A percentile compares a stretch with the other conserved stretches of the same genome.
Conservation (phyloP, 1,140 invertebrate species). For the Cepaea nemoralis region DNA sequence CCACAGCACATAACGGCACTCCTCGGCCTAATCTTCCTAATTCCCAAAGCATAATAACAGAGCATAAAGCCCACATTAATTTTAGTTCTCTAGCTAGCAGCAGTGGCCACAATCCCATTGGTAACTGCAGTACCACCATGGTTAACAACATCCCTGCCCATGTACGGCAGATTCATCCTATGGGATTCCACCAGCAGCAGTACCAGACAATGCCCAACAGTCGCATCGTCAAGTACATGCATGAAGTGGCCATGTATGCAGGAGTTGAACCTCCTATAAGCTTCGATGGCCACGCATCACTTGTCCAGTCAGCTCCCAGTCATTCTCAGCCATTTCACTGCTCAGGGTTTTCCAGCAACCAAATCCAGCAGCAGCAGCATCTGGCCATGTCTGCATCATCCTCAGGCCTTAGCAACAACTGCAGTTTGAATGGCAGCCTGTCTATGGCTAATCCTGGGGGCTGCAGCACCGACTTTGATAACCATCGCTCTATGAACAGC, state of each 20-base stretch:
- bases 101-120: background rate
- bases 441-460: background rate
- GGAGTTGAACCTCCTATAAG: constrained; percentile 51
- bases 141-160: constrained; percentile 33
- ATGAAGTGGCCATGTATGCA: constrained; percentile 69
- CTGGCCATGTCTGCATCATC: constrained; percentile 26
- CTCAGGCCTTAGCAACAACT: background rate
- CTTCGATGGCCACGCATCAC: constrained; percentile 23
- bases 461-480: background rate
- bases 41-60: background rate
- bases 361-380: constrained; percentile 22
- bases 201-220: constrained; percentile 49
- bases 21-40: background rate
- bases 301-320: constrained; percentile 14
- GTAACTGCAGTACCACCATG: background rate
- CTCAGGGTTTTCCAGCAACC: background rate
- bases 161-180: background rate
- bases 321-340: background rate
- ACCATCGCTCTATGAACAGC: background rate
- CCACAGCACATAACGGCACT: background rate
- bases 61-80: background rate
- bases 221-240: constrained; percentile 68
- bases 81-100: no score
- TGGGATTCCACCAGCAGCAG: background rate
- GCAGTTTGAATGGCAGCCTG: background rate